Conservation (phyloP, 2,888 invertebrate species). For the Drosophila koepferae region DNA sequence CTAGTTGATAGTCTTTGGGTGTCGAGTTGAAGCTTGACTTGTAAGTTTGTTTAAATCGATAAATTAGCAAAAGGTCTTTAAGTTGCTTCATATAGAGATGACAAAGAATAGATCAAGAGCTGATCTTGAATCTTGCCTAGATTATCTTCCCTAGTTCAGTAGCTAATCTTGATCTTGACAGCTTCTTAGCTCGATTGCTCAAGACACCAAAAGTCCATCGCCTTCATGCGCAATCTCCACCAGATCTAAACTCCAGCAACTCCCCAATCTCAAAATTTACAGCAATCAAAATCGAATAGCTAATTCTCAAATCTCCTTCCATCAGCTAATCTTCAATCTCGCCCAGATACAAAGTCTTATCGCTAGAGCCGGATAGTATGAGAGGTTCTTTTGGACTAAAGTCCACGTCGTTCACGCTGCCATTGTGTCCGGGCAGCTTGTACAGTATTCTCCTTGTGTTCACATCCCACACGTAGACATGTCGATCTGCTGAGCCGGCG, state of each 20-base stretch:
- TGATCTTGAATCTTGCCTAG: neutral
- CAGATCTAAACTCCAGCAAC: neutral
- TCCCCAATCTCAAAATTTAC: neutral
- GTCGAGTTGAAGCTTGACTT: neutral
- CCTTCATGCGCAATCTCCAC: neutral
- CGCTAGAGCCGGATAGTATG: conserved; percentile 96
- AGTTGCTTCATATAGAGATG: too few species aligned
- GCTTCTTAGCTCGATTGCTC: too few species aligned
- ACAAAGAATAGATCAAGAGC: neutral
- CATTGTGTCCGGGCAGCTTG: conserved; percentile 98
- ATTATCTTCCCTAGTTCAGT: too few species aligned
- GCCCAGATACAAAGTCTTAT: conserved; percentile 97
- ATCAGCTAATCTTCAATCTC: conserved; percentile 91
- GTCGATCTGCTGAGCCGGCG: conserved; percentile 97
- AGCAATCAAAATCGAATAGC: neutral
- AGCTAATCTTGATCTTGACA: too few species aligned
- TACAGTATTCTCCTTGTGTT: conserved; percentile 95
- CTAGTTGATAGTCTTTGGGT: neutral
- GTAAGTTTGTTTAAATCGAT: too few species aligned
- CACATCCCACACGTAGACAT: conserved; percentile 99
- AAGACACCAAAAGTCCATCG: too few species aligned
- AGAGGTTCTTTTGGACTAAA: conserved; percentile 98
- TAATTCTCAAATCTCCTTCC: neutral
- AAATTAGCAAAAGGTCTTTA: too few species aligned
- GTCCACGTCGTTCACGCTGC: conserved; percentile 97